Conservation (phyloP, 2,113 vertebrate genomes). For the Alethe castanea region DNA sequence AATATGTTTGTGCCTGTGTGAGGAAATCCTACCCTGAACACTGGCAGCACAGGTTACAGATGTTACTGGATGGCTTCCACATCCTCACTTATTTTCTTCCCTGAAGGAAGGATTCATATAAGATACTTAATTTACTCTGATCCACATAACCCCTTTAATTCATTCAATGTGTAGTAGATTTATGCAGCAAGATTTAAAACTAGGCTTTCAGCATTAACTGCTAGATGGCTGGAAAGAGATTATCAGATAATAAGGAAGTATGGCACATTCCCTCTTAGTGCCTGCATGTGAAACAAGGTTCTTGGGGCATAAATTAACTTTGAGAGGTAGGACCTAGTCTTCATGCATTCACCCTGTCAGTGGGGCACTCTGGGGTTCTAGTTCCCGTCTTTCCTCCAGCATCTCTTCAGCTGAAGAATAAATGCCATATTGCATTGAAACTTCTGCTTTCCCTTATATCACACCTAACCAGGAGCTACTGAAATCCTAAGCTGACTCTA, state of each 20-base stretch:
- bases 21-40: background rate
- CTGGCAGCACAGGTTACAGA: background rate
- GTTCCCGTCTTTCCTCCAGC: background rate
- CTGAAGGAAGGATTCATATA: background rate
- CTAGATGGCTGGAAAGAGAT: background rate
- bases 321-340: background rate
- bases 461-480: background rate
- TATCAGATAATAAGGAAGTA: background rate
- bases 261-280: background rate
- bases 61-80: background rate
- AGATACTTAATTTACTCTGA: background rate
- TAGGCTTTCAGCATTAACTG: background rate
- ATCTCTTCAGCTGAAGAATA: background rate
- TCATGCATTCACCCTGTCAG: background rate
- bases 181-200: background rate
- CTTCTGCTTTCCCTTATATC: background rate
- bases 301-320: background rate
- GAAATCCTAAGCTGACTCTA: background rate
- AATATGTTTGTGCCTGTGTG: background rate
- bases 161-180: background rate
- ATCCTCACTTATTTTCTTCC: background rate
- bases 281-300: background rate
- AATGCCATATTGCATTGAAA: background rate
- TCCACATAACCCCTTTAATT: background rate
- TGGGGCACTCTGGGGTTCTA: background rate